Percentiles rank a stretch among this genome's conserved stretches.
These are phyloP conservation scores for Globicephala melas DNA, from an alignment of 2,113 vertebrate genomes.

Conservation along the genomic window DNA sequence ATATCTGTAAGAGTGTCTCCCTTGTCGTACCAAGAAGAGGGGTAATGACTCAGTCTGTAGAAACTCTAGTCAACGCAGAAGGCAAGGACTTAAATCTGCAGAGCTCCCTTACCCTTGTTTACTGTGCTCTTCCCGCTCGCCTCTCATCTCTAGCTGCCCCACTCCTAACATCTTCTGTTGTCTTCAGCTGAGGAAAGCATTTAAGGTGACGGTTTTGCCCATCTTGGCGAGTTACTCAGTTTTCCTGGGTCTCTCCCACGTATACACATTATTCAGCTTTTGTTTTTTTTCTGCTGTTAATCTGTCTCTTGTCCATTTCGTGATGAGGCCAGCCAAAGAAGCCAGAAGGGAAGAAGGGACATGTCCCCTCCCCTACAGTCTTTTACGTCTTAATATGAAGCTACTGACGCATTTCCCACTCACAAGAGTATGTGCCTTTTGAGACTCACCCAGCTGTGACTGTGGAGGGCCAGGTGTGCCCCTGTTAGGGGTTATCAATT, in stretches of 20 bases:
- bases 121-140: not conserved
- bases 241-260: not conserved
- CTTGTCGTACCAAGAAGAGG: not conserved
- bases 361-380: not conserved
- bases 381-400: not conserved
- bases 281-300: not conserved
- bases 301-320: not conserved
- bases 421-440: not conserved
- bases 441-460: not conserved
- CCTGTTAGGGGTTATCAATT: accelerated
- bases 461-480: not conserved
- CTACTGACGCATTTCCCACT: no score
- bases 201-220: not conserved
- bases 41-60: not conserved
- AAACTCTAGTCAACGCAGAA: not conserved
- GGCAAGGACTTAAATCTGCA: not conserved
- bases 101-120: not conserved
- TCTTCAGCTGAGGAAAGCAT: not conserved
- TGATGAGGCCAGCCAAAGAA: not conserved
- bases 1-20: not conserved
- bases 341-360: not conserved
- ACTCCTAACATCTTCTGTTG: not conserved
- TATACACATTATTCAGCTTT: not conserved
- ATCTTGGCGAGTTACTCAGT: accelerated
- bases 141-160: not conserved